Evolutionary conservation across 2,113 vertebrate species (phyloP), one percentile per base, ranked within the genome.

Genomic region (Sebastes fasciatus): DNA sequence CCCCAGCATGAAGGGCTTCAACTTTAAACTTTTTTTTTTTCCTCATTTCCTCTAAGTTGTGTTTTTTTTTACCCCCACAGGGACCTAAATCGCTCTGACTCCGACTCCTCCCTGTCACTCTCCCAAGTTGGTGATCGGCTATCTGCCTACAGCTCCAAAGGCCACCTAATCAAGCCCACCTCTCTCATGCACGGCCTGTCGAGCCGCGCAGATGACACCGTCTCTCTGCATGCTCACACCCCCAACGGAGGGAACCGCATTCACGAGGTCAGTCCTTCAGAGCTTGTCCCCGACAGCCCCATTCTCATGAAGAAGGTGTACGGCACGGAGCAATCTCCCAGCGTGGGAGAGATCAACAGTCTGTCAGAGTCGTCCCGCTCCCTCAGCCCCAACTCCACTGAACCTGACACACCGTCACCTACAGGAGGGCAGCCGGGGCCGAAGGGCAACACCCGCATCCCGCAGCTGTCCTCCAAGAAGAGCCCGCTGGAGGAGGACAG

Each of bases 391-490:
- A 97, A 96, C 93, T 97, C 97, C 93, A 97, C 97, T n/a, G 98
- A 98, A 61, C 96, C 97, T 6, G 98, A 99, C 88, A 97, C 96
- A 0, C 96, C 98, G 4, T 98, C 97, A 8, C 97, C 97, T 6
- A 91, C 95, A 49, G 95, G 96, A 68, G 95, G 91, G 88, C 94
- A 87, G 2, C 79, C 79, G 0, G 95, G 77, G 58, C 73, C 78
- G 55, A 96, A 96, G 87, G 92, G 85, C 77, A 96, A 92, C 89
- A 97, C 90, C 84, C 97, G 97, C 83, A 97, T 98, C 96, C 97
- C 98, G 2, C 98, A 99, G 94, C 94, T 99, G 87, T 97, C 97
- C 9, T 91, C 94, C 83, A 99, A 98, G 96, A 99, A 98, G 95
- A 96, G 94, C 19, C 95, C 95, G 0, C 91, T 95, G 84, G 98